Conservation (phyloP, 2,113 vertebrate species). For the Erythrolamprus reginae region DNA sequence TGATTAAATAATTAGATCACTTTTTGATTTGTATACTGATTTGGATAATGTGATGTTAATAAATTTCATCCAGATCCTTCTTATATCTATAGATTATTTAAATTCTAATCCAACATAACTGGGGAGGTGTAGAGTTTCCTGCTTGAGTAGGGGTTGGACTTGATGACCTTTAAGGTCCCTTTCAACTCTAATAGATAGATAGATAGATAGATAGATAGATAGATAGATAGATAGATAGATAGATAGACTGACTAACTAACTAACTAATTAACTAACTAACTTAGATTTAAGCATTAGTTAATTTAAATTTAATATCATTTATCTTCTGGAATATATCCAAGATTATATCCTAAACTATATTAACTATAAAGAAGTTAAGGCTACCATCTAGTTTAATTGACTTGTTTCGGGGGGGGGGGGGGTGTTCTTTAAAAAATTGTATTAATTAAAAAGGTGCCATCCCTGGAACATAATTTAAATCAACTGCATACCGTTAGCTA, state of each 20-base stretch:
- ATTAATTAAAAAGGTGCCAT: background rate
- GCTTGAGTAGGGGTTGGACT: too few species aligned
- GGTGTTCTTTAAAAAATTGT: background rate
- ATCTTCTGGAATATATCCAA: background rate
- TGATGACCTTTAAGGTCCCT: too few species aligned
- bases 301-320: background rate
- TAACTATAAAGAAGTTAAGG: background rate
- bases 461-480: background rate
- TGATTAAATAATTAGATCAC: background rate
- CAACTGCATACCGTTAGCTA: background rate
- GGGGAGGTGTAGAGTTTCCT: too few species aligned
- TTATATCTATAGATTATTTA: background rate
- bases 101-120: background rate
- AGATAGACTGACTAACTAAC: too few species aligned
- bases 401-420: too few species aligned
- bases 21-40: background rate
- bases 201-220: too few species aligned
- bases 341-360: background rate
- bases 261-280: too few species aligned
- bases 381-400: background rate
- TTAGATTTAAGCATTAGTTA: background rate
- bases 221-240: too few species aligned
- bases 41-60: background rate
- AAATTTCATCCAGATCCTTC: background rate
- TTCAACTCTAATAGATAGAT: too few species aligned